Conservation (phyloP, 2,797 vertebrate genomes). For the Hemibagrus guttatus region DNA sequence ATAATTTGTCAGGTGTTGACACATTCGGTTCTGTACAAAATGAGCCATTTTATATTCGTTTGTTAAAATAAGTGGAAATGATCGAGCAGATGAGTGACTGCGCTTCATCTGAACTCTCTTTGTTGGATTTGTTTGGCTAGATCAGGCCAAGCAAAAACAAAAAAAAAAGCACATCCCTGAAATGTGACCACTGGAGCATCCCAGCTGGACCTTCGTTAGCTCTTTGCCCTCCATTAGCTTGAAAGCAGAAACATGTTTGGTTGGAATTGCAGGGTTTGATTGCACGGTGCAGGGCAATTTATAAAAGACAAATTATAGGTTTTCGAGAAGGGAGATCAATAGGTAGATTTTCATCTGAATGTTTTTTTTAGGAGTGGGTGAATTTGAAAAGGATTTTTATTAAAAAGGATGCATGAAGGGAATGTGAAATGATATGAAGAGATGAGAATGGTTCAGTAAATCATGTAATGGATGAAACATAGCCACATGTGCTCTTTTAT, state of each 20-base stretch:
- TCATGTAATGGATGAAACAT: not conserved
- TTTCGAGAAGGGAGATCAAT: not conserved
- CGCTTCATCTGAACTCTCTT: constrained; percentile 19
- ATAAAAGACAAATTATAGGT: not conserved
- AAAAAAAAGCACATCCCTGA: not conserved
- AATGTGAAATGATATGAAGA: not conserved
- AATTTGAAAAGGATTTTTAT: not conserved
- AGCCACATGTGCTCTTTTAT: not conserved
- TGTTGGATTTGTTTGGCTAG: constrained; percentile 18
- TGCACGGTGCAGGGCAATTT: not conserved
- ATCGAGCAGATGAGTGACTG: constrained; percentile 40
- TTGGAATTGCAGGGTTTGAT: constrained; percentile 12
- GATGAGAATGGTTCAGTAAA: no score
- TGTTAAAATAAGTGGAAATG: constrained; percentile 46
- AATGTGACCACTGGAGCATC: constrained; percentile 23
- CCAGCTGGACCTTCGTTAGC: constrained; percentile 27
- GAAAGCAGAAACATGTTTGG: constrained; percentile 14
- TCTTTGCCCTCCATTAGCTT: constrained; percentile 6
- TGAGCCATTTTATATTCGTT: constrained; percentile 50
- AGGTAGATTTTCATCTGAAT: not conserved
- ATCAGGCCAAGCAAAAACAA: not conserved
- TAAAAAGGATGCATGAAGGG: not conserved
- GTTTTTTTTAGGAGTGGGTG: not conserved
- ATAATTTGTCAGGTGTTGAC: constrained; percentile 50
- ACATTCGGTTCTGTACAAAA: constrained; percentile 34